phyloP scores from a whole-genome alignment of 2,797 vertebrate genomes.

The Phaenicophaeus curvirostris region DNA sequence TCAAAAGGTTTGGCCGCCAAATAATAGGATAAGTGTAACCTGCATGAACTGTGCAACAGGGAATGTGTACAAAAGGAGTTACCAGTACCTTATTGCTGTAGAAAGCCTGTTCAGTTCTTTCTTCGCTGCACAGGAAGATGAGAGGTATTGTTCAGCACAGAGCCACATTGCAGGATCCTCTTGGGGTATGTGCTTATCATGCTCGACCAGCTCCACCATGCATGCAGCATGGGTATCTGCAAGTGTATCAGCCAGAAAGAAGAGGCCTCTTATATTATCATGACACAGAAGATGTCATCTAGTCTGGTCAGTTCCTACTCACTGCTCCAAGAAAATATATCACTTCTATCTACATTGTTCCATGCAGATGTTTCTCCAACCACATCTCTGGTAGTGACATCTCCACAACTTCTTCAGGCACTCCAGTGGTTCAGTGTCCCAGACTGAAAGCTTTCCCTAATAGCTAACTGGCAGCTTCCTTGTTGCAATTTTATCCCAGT shows the following conservation, averaged over 20 bases:
- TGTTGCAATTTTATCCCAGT: background rate
- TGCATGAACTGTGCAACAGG: background rate
- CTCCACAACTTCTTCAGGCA: background rate
- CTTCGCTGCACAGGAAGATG: background rate
- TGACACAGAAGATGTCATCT: background rate
- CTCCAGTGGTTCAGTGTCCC: background rate
- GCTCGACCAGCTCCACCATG: rapidly evolving
- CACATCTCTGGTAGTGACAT: background rate
- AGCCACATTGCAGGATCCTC: background rate
- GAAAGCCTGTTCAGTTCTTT: background rate
- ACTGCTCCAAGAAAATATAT: background rate
- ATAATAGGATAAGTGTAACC: background rate
- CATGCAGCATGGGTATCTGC: rapidly evolving
- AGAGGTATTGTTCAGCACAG: background rate
- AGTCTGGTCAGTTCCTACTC: background rate
- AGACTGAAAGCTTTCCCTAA: background rate
- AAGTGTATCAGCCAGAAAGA: background rate
- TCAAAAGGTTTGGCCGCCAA: background rate
- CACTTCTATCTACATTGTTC: background rate
- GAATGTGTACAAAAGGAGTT: background rate
- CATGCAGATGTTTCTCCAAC: background rate
- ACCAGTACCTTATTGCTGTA: rapidly evolving
- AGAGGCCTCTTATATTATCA: background rate
- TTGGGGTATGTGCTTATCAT: background rate
- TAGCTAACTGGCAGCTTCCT: background rate